Evolutionary conservation across 2,888 invertebrate genomes (phyloP), one percentile per base, ranked within the genome.

Genomic region (Selenia dentaria): DNA sequence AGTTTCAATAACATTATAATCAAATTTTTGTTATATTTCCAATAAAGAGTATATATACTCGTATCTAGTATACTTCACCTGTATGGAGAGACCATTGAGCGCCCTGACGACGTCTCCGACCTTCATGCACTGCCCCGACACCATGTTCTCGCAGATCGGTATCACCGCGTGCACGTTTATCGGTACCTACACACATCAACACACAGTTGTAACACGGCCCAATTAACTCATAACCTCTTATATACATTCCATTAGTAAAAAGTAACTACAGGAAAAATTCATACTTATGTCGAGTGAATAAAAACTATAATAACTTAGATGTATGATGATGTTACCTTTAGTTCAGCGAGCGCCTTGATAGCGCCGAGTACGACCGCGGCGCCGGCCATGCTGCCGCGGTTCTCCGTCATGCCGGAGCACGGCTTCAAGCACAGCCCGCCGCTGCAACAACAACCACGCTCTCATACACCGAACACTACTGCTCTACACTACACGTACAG

Each of bases 361-460:
- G 95, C 92, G 0, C 93, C 95, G 12, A 95, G 92, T 0, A 94
- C 94, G 59, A 93, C 94, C 10, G 96, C 96, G 0, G 96, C 96
- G 50, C 96, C 96, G 0, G 95, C 95, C 96, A 96, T 96, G 68
- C 96, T 96, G 43, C 94, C 96, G 52, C 96, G 91, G 94, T 95
- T 95, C 61, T 92, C 89, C 36, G 89, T 85, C 92, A 96, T 94
- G 28, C 87, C 82, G 1, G 79, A 67, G 11, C 92, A 79, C 0
- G 83, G 78, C 79, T 96, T 96, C 55, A 96, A 73, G 62, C 95
- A 95, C 40, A 96, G 84, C 0, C 96, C 96, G 41, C 96, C 96
- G 63, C 94, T 94, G 71, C 8, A 14, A 42, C 9, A 34, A 1
- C 2, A 24, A 6, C 5, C 22, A 24, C 2, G 1, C n/a, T n/a